Evolutionary conservation across 2,113 vertebrate genomes (phyloP).

Genomic region (Epinephelus moara): DNA sequence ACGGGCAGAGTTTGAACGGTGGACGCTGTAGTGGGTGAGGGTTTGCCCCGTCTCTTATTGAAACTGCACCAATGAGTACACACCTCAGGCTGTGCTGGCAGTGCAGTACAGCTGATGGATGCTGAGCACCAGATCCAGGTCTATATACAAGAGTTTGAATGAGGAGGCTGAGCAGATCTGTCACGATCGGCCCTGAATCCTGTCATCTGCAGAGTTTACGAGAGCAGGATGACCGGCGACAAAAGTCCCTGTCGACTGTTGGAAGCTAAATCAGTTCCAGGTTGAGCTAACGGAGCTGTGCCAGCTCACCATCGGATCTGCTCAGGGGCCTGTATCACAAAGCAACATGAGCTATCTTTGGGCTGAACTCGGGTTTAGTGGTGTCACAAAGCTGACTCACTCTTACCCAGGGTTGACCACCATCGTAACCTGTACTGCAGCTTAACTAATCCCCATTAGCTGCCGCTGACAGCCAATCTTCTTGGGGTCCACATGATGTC

Average conservation of each 20-base stretch:
- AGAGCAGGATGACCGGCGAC: not conserved
- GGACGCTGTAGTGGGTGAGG: not conserved
- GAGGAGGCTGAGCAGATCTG: not conserved
- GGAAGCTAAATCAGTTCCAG: slow-evolving; percentile 15
- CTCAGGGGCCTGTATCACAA: slow-evolving; percentile 12
- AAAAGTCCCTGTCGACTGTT: not conserved
- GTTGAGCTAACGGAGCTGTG: slow-evolving; percentile 27
- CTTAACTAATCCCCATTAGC: not conserved
- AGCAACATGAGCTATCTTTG: not conserved
- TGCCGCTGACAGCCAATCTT: no score
- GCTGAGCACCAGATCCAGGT: slow-evolving; percentile 54
- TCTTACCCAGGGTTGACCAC: not conserved
- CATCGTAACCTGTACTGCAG: not conserved
- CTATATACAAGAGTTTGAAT: slow-evolving; percentile 25
- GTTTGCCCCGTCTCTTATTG: not conserved
- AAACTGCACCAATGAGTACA: slow-evolving; percentile 35
- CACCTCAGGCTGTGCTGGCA: slow-evolving; percentile 26
- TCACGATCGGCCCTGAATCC: not conserved
- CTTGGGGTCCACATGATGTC: no score
- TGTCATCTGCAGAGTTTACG: slow-evolving; percentile 2
- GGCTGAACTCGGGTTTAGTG: not conserved
- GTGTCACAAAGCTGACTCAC: not conserved
- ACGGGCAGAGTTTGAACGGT: slow-evolving; percentile 22
- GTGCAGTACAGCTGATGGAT: slow-evolving; percentile 33
- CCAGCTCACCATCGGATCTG: slow-evolving; percentile 5